Percentiles rank a stretch among this genome's conserved stretches.
Evolutionary conservation across 2,888 invertebrate species (phyloP).

Genomic region (Spilosoma lubricipeda): DNA sequence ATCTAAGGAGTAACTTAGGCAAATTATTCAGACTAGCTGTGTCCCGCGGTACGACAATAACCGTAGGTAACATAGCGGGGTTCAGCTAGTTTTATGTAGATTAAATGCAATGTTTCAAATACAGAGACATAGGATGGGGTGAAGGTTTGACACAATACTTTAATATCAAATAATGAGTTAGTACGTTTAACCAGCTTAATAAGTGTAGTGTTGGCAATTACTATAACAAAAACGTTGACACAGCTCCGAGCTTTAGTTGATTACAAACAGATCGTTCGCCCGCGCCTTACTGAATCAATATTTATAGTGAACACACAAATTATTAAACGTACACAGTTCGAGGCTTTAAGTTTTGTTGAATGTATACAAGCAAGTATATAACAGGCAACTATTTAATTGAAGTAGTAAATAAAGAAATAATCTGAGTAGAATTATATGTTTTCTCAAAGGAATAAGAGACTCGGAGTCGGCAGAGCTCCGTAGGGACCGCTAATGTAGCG

Average conservation of each 20-base stretch:
- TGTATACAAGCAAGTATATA: neutral
- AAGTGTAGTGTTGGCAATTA: neutral
- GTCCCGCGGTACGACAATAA: too few species aligned
- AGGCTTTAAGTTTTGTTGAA: neutral
- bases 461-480: neutral
- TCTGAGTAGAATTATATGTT: neutral
- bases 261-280: slow-evolving; percentile 2
- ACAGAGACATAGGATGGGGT: too few species aligned
- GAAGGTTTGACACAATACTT: neutral
- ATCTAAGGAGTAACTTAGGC: too few species aligned
- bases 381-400: neutral
- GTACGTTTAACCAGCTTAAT: neutral
- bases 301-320: neutral
- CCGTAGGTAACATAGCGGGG: too few species aligned
- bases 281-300: neutral
- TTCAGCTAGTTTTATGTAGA: too few species aligned
- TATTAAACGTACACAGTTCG: neutral
- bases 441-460: neutral
- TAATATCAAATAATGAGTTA: neutral
- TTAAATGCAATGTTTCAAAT: neutral
- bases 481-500: neutral
- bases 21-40: too few species aligned
- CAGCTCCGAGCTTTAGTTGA: slow-evolving; percentile 30
- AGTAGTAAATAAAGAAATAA: neutral
- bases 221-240: slow-evolving; percentile 24